Conservation (phyloP, 1,140 invertebrate genomes). For the Acyrthosiphon pisum region DNA sequence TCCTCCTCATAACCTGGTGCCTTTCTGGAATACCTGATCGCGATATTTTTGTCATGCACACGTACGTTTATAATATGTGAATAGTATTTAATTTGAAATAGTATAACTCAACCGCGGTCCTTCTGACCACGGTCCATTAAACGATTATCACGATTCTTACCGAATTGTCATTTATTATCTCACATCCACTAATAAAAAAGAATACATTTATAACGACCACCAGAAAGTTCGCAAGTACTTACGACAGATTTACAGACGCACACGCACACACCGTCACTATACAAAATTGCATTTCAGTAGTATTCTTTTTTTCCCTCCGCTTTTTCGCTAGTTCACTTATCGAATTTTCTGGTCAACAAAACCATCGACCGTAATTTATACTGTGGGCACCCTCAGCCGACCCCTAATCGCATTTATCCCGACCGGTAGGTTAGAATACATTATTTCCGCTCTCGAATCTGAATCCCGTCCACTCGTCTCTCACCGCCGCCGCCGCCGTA, state of each 20-base stretch:
- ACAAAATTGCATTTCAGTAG: not conserved
- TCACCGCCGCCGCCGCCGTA: not conserved
- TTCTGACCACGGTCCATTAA: too few species aligned
- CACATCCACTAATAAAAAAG: not conserved
- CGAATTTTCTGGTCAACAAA: constrained; percentile 24
- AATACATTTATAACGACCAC: too few species aligned
- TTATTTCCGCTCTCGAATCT: not conserved
- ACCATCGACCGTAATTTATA: constrained; percentile 15
- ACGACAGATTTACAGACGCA: not conserved
- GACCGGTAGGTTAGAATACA: constrained; percentile 21
- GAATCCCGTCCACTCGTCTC: not conserved
- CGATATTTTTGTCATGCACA: not conserved
- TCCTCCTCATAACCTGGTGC: too few species aligned
- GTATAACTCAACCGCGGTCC: not conserved
- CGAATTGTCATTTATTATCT: not conserved
- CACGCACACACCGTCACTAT: not conserved
- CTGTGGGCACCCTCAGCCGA: too few species aligned
- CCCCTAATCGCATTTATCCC: constrained; percentile 20
- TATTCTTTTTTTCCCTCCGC: not conserved
- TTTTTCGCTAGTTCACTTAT: not conserved
- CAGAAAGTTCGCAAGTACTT: not conserved
- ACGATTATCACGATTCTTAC: not conserved
- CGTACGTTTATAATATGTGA: not conserved
- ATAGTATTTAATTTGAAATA: not conserved
- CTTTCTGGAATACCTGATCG: not conserved